Evolutionary conservation across 2,113 vertebrate species (phyloP).

Genomic region (Callipepla californica): DNA sequence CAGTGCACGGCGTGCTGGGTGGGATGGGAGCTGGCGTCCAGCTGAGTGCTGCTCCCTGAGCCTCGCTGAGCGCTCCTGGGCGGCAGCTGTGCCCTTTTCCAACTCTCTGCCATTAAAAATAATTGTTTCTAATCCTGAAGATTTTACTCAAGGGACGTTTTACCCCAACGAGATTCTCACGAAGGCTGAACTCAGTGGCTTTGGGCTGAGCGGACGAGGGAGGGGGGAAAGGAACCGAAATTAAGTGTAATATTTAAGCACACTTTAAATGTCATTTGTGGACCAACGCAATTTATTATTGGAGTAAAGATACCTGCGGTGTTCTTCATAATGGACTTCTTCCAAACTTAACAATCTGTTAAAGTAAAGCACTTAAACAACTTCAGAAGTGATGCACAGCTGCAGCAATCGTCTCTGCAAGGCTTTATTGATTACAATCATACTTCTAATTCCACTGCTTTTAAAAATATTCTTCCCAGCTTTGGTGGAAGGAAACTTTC

Average conservation of each 20-base stretch:
- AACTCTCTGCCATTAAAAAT: background rate
- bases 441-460: background rate
- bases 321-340: fast-evolving
- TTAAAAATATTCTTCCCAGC: background rate
- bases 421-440: background rate
- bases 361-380: background rate
- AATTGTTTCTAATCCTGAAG: background rate
- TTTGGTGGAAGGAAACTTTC: conserved; percentile 8
- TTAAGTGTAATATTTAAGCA: background rate
- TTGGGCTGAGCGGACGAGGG: background rate
- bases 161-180: background rate
- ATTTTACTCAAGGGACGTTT: background rate
- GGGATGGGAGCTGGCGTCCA: background rate
- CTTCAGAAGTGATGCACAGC: background rate
- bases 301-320: background rate
- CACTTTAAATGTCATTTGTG: background rate
- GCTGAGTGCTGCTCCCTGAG: background rate
- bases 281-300: fast-evolving
- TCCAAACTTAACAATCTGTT: background rate
- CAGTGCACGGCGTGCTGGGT: background rate
- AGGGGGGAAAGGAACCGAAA: background rate
- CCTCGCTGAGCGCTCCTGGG: background rate
- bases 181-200: background rate
- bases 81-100: background rate
- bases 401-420: background rate